Conservation (phyloP, 2,888 invertebrate genomes). For the Heteromyza rotundicornis region DNA sequence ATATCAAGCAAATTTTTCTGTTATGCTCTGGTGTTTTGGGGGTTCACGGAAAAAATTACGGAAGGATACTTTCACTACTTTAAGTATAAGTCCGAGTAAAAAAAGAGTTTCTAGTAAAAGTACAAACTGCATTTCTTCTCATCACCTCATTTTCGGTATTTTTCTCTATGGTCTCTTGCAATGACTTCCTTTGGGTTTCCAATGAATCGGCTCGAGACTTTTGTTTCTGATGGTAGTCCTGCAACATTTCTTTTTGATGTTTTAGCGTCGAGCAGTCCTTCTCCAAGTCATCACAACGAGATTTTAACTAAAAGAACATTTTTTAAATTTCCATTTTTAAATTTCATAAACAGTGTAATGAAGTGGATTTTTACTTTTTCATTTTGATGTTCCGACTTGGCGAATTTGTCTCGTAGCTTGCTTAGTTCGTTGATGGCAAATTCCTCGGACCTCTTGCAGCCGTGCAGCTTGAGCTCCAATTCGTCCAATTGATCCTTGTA, state of each 20-base stretch:
- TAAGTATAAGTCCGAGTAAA: too few species aligned
- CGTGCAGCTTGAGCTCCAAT: constrained; percentile 58
- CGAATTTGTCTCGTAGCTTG: constrained; percentile 63
- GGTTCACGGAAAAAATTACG: too few species aligned
- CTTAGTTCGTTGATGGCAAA: constrained; percentile 53
- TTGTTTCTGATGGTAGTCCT: constrained; percentile 66
- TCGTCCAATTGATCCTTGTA: constrained; percentile 62
- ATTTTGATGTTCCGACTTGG: constrained; percentile 64
- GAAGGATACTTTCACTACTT: too few species aligned
- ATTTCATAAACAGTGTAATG: too few species aligned
- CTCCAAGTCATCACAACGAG: constrained; percentile 68
- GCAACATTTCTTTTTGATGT: constrained; percentile 64
- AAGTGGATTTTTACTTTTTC: constrained; percentile 64
- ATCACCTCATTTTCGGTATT: constrained; percentile 69
- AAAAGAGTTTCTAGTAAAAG: too few species aligned
- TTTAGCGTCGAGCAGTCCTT: constrained; percentile 67
- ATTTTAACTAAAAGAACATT: constrained; percentile 52
- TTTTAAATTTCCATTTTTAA: too few species aligned
- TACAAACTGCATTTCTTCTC: constrained; percentile 41
- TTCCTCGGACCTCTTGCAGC: constrained; percentile 57
- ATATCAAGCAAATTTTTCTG: too few species aligned
- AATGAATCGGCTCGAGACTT: constrained; percentile 63
- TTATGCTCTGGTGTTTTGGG: too few species aligned
- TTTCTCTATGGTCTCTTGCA: constrained; percentile 64
- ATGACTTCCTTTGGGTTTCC: constrained; percentile 66